Evolutionary conservation across 2,888 invertebrate species (phyloP).

Genomic region (Plusia festucae): DNA sequence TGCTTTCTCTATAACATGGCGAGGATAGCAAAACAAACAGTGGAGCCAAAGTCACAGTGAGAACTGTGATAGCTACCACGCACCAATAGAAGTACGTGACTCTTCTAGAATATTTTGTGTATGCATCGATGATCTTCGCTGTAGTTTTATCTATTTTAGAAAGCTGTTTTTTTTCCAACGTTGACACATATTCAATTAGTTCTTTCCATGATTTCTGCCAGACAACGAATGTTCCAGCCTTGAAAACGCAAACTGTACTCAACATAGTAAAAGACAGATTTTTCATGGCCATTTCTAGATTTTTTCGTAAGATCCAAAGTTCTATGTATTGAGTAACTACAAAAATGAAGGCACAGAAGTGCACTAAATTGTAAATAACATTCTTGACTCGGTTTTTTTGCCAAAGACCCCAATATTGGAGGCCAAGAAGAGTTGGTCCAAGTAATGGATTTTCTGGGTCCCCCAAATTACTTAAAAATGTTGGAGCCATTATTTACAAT

Average conservation of each 20-base stretch:
- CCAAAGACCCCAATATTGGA: constrained; percentile 75
- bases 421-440: constrained; percentile 71
- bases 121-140: constrained; percentile 64
- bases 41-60: constrained; percentile 76
- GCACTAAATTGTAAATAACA: constrained; percentile 65
- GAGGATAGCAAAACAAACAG: constrained; percentile 69
- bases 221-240: constrained; percentile 73
- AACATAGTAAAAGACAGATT: constrained; percentile 80
- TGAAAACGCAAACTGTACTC: constrained; percentile 76
- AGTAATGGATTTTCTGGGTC: constrained; percentile 67
- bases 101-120: constrained; percentile 74
- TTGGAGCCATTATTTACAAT: constrained; percentile 36
- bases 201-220: constrained; percentile 76
- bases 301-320: constrained; percentile 72
- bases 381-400: constrained; percentile 59
- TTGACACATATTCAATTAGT: constrained; percentile 71
- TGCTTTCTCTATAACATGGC: constrained; percentile 53
- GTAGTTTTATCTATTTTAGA: constrained; percentile 61
- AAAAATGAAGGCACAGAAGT: constrained; percentile 68
- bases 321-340: constrained; percentile 78
- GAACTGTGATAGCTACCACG: constrained; percentile 73
- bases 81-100: constrained; percentile 78
- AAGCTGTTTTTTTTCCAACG: constrained; percentile 69
- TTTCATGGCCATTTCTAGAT: constrained; percentile 72
- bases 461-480: constrained; percentile 56